Evolutionary conservation across 2,888 invertebrate genomes (phyloP).

Genomic region (Brenthis daphne): DNA sequence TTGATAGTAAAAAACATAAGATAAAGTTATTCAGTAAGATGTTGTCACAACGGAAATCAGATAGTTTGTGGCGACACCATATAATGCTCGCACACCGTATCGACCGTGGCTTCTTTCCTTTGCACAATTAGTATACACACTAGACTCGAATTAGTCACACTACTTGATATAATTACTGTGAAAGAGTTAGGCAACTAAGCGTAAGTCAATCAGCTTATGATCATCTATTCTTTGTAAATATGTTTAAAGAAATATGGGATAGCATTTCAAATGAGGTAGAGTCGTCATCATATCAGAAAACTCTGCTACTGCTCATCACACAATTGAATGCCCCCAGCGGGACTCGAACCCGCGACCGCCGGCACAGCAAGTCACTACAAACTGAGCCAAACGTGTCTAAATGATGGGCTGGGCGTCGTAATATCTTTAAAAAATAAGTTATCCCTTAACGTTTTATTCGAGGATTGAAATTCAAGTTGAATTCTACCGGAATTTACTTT

Average conservation of each 20-base stretch:
- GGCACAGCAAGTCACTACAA: no score
- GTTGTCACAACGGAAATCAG: constrained; percentile 39
- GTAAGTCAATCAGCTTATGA: constrained; percentile 25
- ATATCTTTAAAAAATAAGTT: no score
- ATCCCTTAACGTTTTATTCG: no score
- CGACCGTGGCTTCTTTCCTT: constrained; percentile 58
- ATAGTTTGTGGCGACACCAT: constrained; percentile 39
- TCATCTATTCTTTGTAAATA: constrained; percentile 18
- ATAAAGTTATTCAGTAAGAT: constrained; percentile 14
- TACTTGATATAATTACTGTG: constrained; percentile 35
- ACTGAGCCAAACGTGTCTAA: no score
- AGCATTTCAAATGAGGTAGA: no score
- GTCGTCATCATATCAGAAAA: no score
- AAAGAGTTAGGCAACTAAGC: constrained; percentile 32
- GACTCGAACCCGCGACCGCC: no score
- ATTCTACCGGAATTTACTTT: no score
- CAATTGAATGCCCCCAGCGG: no score
- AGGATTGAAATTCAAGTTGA: no score
- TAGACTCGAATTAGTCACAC: constrained; percentile 38
- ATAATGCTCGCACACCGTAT: constrained; percentile 45
- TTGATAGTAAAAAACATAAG: constrained; percentile 9
- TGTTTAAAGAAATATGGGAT: background rate
- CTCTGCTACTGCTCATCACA: no score
- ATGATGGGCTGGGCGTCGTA: no score
- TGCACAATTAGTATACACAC: constrained; percentile 35